Evolutionary conservation across 2,797 vertebrate species (phyloP).

Genomic region (Urocyon cinereoargenteus): DNA sequence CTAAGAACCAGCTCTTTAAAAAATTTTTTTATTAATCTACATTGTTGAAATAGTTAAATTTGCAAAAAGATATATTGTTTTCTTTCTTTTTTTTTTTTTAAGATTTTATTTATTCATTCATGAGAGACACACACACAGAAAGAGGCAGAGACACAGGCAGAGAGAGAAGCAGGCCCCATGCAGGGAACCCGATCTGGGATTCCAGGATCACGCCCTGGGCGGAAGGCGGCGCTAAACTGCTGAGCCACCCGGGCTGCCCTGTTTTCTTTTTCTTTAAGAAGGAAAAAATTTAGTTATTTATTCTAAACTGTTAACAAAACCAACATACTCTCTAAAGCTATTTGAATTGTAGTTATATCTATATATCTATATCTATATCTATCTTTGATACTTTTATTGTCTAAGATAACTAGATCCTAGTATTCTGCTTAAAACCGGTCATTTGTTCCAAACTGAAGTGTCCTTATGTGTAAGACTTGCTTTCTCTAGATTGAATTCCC

Average conservation of each 20-base stretch:
- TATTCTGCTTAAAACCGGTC: constrained; percentile 50
- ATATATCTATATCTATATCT: background rate
- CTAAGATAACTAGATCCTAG: constrained; percentile 52
- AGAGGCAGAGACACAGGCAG: too few species aligned
- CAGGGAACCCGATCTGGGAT: too few species aligned
- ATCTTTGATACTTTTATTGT: constrained; percentile 41
- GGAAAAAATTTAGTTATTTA: background rate
- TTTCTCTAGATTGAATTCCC: constrained; percentile 59
- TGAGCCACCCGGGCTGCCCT: background rate
- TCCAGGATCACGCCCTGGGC: too few species aligned
- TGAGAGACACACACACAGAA: too few species aligned
- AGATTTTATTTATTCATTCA: background rate
- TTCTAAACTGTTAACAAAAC: constrained; percentile 45
- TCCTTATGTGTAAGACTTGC: constrained; percentile 4
- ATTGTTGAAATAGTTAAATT: constrained; percentile 52
- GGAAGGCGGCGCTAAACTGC: too few species aligned
- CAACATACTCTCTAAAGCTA: constrained; percentile 24
- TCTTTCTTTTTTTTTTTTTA: background rate
- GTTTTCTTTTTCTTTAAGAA: background rate
- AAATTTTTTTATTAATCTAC: background rate
- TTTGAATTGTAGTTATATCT: background rate
- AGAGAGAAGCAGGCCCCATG: too few species aligned
- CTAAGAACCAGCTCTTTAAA: constrained; percentile 23
- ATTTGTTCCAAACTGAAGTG: constrained; percentile 47
- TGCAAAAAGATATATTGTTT: background rate